Evolutionary conservation across 2,888 invertebrate species (phyloP).

Genomic region (Nomada hirtipes): DNA sequence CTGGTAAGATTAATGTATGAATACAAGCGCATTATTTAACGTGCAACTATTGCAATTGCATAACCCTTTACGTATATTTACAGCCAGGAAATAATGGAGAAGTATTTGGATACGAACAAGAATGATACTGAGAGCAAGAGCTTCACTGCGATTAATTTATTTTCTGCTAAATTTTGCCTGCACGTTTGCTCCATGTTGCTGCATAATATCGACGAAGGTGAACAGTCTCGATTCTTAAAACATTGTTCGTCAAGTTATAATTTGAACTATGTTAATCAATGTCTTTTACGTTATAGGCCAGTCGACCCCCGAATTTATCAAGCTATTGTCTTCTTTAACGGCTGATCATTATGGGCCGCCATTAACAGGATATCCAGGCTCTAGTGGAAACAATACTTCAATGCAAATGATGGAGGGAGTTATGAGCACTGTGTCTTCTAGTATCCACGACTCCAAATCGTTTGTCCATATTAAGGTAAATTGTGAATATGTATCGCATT

Average conservation of each 20-base stretch:
- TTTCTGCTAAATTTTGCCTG: conserved; percentile 80
- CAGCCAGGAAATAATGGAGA: conserved; percentile 70
- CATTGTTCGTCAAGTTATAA: neutral
- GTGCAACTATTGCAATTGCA: neutral
- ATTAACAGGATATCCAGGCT: conserved; percentile 80
- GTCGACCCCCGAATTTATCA: conserved; percentile 79
- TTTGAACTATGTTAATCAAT: neutral
- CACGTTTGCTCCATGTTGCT: conserved; percentile 80
- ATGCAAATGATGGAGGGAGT: conserved; percentile 82
- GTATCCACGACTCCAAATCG: conserved; percentile 78
- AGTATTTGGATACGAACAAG: conserved; percentile 70
- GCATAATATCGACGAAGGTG: conserved; percentile 80
- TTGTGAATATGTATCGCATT: conserved; percentile 1
- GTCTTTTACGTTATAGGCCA: conserved; percentile 70
- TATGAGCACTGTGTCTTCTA: conserved; percentile 79
- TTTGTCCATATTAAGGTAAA: conserved; percentile 82
- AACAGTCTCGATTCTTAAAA: conserved; percentile 1
- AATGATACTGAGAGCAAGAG: conserved; percentile 59
- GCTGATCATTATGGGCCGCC: conserved; percentile 81
- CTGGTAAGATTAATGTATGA: conserved; percentile 73
- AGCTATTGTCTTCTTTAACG: conserved; percentile 78
- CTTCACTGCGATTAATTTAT: conserved; percentile 72
- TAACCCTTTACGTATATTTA: conserved; percentile 30
- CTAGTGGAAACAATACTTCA: conserved; percentile 78
- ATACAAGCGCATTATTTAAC: neutral